Conservation (phyloP, 2,113 vertebrate genomes). For the Chaetodon auriga region DNA sequence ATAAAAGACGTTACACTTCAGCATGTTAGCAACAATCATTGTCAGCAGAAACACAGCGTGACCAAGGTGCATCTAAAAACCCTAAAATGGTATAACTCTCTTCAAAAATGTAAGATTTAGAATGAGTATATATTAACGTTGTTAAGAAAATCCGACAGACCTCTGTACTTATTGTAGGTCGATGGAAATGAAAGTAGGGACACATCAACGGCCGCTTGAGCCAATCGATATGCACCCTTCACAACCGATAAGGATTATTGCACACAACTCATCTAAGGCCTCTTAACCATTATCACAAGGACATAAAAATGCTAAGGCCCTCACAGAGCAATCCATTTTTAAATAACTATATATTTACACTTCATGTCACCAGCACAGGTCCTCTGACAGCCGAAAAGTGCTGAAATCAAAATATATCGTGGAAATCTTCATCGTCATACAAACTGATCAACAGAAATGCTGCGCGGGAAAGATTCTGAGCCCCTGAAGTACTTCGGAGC, state of each 20-base stretch:
- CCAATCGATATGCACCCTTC: constrained; percentile 21
- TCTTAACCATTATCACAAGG: constrained; percentile 62
- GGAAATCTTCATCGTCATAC: constrained; percentile 56
- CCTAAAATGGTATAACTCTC: background rate
- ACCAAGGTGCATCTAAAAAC: constrained; percentile 44
- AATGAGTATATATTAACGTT: constrained; percentile 23
- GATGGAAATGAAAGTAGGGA: constrained; percentile 31
- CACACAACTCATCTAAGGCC: constrained; percentile 84
- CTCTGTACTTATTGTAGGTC: constrained; percentile 11
- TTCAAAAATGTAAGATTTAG: constrained; percentile 37
- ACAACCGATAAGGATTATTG: constrained; percentile 77
- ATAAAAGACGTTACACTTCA: constrained; percentile 21
- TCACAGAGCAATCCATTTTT: constrained; percentile 43
- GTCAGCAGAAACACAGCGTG: constrained; percentile 34
- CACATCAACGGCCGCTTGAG: constrained; percentile 18
- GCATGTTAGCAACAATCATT: constrained; percentile 40
- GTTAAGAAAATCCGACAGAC: constrained; percentile 40
- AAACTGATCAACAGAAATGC: constrained; percentile 48
- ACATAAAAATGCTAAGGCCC: constrained; percentile 48
- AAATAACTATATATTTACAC: constrained; percentile 65
- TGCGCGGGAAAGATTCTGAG: background rate
- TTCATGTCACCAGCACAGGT: constrained; percentile 56
- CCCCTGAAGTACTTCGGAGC: constrained; percentile 1
- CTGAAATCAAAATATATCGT: constrained; percentile 56
- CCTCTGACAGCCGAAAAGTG: constrained; percentile 61